Base-by-base conservation (phyloP, 1,140 invertebrate genomes). In the Orius laevigatus region DNA sequence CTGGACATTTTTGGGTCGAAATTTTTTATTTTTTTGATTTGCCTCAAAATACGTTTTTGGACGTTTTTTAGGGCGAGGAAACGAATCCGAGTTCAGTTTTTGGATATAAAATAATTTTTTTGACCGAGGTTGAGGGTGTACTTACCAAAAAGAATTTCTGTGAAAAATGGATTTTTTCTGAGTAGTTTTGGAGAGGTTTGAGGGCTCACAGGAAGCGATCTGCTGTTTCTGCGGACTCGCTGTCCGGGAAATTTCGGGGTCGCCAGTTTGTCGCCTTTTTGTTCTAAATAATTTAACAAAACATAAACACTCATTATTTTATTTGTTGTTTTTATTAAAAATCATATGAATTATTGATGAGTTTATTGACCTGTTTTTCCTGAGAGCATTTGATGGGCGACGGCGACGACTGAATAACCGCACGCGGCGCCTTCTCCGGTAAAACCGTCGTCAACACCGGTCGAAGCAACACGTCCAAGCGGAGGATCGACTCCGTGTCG, bases 361-460 rank as follows among this genome's bases (percentile, higher is more conserved):
- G 5, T 39, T 39, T n/a, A n/a, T n/a, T n/a, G n/a, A 39, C 15
- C n/a, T 16, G 12, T 39, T 14, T 42, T 48, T 34, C 52, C 45
- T 9, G 72, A 70, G 60, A 81, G 75, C 67, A 83, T 81, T 59
- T 79, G 73, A 55, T 74, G 73, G 0, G 79, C 81, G 40, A 84
- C 77, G 57, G 72, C 70, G 51, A 81, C 73, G 25, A 83, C 74
- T 1, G 79, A 81, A 25, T 25, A 25, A 25, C 25, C 25, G 8
- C 25, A 25, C 3, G 25, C 25, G 25, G 25, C 25, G 25, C 25
- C 25, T 25, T 25, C 25, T 3, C 25, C 25, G 8, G 25, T 25
- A 25, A 25, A 25, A 25, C 25, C 25, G 25, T 25, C 25, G 25
- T 25, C 25, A 25, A 25, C 25, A 25, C 25, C 25, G 25, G 25